Conservation (phyloP, 1,140 invertebrate genomes). For the Drosophila aff. region DNA sequence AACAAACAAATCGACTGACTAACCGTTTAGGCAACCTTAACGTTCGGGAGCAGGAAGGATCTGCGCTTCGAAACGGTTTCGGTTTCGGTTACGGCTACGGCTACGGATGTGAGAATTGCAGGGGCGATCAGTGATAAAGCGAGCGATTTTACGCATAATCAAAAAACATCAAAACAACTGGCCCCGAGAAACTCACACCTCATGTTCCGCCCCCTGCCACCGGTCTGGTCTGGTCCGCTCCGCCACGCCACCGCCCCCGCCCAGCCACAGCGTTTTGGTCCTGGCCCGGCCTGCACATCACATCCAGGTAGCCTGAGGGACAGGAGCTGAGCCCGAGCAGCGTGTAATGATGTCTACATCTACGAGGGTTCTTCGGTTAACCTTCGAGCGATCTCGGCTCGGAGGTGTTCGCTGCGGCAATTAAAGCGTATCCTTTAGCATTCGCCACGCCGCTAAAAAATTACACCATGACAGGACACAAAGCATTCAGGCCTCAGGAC, state of each 20-base stretch:
- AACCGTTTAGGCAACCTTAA: constrained; percentile 38
- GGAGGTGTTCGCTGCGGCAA: constrained; percentile 58
- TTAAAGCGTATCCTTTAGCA: constrained; percentile 79
- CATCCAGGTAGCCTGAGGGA: constrained; percentile 22
- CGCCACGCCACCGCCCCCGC: not conserved
- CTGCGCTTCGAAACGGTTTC: not conserved
- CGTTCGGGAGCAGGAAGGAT: constrained; percentile 5
- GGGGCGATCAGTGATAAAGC: constrained; percentile 73
- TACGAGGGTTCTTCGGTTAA: constrained; percentile 28
- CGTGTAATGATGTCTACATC: constrained; percentile 66
- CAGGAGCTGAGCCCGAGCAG: constrained; percentile 67
- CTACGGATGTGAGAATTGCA: constrained; percentile 52
- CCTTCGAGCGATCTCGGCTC: constrained; percentile 35
- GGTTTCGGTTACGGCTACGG: not conserved
- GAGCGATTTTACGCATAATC: constrained; percentile 81
- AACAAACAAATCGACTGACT: constrained; percentile 55
- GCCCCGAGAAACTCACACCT: constrained; percentile 73
- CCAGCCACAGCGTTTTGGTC: not conserved
- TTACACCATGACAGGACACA: constrained; percentile 70
- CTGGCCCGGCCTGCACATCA: not conserved
- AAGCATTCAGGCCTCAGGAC: constrained; percentile 38
- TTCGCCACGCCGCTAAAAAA: constrained; percentile 79
- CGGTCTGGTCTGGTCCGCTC: not conserved
- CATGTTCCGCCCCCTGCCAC: not conserved
- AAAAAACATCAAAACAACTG: constrained; percentile 78